Evolutionary conservation across 1,140 invertebrate genomes (phyloP), one percentile per base, ranked within the genome.

Genomic region (Limonius californicus): DNA sequence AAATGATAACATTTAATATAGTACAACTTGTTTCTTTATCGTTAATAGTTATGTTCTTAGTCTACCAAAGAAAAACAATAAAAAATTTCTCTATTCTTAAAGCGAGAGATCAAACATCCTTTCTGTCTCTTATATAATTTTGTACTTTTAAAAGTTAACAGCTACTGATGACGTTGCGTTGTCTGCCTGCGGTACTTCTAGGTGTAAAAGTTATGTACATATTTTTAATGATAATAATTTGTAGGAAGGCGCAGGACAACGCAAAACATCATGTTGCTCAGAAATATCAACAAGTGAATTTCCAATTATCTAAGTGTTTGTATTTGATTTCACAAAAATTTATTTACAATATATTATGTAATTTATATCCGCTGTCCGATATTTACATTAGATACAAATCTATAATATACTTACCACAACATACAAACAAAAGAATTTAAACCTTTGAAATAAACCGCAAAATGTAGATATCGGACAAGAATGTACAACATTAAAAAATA

Each of bases 401-500:
- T 27, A 27, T 27, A 27, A n/a, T n/a, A n/a, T n/a, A n/a, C n/a
- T n/a, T n/a, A n/a, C n/a, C n/a, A n/a, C n/a, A n/a, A n/a, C n/a
- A n/a, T n/a, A n/a, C n/a, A n/a, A n/a, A n/a, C n/a, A n/a, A n/a
- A n/a, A n/a, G n/a, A n/a, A n/a, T n/a, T n/a, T n/a, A n/a, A n/a
- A n/a, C n/a, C n/a, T n/a, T n/a, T n/a, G n/a, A n/a, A n/a, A n/a
- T n/a, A 23, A n/a, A 18, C 11, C 18, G 12, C 42, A 66, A 61
- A 23, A 54, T 54, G 19, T 55, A 19, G 14, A 50, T 59, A 35
- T 47, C 12, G 15, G 15, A 15, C 23, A 30, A 54, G 19, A 42
- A 21, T 59, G 4, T 39, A 20, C 53, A 64, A 35, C 43, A 62
- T 67, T 63, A 58, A 70, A 70, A 70, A 70, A 69, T 66, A 69